These are phyloP conservation scores for Brienomyrus brachyistius DNA, from an alignment of 2,113 vertebrate genomes.

Conservation along the genomic window DNA sequence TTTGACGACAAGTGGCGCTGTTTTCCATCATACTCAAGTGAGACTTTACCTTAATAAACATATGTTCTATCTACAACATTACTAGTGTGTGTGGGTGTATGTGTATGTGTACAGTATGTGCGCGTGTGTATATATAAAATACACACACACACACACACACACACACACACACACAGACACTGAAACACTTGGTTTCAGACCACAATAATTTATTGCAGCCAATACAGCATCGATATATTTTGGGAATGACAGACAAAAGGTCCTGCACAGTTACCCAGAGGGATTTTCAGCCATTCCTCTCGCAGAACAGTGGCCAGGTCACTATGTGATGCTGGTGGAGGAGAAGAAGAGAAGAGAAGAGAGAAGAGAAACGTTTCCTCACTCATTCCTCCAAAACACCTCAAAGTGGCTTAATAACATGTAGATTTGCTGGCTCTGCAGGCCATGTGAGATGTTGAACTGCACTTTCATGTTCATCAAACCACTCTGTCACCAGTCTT, in stretches of 20 bases:
- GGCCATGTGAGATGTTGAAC: neutral
- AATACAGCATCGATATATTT: neutral
- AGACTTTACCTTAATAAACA: neutral
- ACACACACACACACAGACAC: neutral
- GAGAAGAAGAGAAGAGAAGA: no score
- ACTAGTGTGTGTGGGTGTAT: no score
- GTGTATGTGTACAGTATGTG: no score
- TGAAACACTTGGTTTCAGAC: neutral
- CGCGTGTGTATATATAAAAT: no score
- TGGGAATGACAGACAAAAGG: neutral
- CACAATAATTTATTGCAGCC: neutral
- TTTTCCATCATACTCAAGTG: neutral
- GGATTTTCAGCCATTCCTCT: neutral
- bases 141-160: no score
- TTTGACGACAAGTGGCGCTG: neutral
- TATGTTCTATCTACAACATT: neutral
- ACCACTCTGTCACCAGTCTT: neutral
- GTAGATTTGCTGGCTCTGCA: neutral
- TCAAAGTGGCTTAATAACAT: neutral
- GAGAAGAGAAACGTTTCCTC: neutral
- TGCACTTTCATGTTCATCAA: neutral
- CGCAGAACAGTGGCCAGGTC: no score
- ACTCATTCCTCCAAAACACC: neutral
- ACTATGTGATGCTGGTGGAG: no score
- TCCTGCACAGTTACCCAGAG: neutral